Percentiles rank a stretch among this genome's conserved stretches.
Evolutionary conservation across 2,113 vertebrate genomes (phyloP).

Genomic region (Rhabdomys dilectus): DNA sequence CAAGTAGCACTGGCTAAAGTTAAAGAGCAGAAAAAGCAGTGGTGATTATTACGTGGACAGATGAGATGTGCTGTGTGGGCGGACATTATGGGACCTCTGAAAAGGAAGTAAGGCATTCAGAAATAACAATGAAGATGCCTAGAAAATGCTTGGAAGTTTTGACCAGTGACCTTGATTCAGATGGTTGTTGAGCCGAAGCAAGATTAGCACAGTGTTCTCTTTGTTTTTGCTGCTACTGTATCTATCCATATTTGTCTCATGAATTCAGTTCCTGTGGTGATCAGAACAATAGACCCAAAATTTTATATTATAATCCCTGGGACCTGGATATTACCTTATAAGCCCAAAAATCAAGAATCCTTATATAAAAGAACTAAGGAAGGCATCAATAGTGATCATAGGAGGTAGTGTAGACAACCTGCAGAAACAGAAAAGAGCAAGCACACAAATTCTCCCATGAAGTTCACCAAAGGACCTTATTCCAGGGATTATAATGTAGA

Average conservation of each 20-base stretch:
- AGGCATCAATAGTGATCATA: background rate
- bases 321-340: background rate
- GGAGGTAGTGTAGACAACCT: background rate
- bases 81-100: background rate
- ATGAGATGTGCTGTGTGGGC: background rate
- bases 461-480: background rate
- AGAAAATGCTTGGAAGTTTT: background rate
- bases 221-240: background rate
- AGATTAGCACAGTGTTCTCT: background rate
- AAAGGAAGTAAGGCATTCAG: background rate
- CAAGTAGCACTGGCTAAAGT: background rate
- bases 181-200: background rate
- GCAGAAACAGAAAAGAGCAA: background rate
- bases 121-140: background rate
- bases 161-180: background rate
- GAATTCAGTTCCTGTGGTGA: background rate
- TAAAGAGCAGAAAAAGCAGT: background rate
- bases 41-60: background rate
- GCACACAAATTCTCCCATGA: background rate
- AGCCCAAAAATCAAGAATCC: background rate
- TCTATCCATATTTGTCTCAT: background rate
- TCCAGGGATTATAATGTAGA: background rate
- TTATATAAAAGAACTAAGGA: background rate
- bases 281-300: background rate
- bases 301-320: background rate